Percentiles rank a stretch among this genome's conserved stretches.
phyloP scores from a whole-genome alignment of 2,888 invertebrate species.

The Amblyjoppa proteus region DNA sequence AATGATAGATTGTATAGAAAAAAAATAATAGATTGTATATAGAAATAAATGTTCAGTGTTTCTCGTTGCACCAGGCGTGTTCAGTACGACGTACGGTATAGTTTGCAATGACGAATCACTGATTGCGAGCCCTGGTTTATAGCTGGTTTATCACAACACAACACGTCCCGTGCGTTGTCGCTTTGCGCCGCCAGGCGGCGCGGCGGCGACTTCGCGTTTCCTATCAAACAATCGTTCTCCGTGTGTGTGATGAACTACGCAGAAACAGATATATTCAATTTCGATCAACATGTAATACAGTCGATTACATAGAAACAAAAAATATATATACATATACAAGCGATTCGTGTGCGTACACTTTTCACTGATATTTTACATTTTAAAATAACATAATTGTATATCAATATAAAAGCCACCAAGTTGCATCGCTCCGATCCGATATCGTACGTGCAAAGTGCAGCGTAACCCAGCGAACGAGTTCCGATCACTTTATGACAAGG shows the following conservation, averaged over 20 bases:
- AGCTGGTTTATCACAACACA: too few relatives aligned
- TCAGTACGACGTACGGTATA: neutral
- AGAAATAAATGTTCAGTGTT: neutral
- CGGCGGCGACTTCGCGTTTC: neutral
- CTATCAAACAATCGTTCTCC: slow-evolving; percentile 1
- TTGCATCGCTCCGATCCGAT: neutral
- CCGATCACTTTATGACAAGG: slow-evolving; percentile 52
- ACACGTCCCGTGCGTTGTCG: neutral
- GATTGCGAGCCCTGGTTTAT: neutral
- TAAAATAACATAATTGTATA: neutral
- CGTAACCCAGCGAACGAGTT: slow-evolving; percentile 30
- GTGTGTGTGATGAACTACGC: slow-evolving; percentile 5
- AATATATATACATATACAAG: neutral
- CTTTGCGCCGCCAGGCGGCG: neutral
- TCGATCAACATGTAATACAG: slow-evolving; percentile 37
- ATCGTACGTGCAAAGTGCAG: slow-evolving; percentile 4
- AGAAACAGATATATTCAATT: slow-evolving; percentile 18
- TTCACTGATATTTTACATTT: neutral
- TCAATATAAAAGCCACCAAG: neutral
- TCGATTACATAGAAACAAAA: slow-evolving; percentile 3
- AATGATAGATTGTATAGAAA: neutral
- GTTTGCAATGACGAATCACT: neutral
- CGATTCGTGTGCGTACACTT: neutral
- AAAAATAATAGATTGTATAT: too few relatives aligned
- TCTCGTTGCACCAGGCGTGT: neutral